Base-by-base conservation (phyloP, 1,140 invertebrate species). In the Anoplophora glabripennis region DNA sequence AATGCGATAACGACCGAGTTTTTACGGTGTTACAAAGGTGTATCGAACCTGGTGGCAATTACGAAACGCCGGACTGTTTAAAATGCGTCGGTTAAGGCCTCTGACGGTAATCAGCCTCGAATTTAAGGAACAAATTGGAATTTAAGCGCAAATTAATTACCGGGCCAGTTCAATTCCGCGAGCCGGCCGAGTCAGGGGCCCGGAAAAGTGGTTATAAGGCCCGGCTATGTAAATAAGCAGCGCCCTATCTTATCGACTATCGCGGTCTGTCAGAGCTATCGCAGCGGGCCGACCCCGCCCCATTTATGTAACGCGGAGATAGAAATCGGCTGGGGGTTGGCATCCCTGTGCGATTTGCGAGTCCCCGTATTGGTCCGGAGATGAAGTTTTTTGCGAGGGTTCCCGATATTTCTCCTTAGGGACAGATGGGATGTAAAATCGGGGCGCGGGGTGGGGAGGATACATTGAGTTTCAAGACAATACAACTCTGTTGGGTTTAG, bases 141-240 rank as follows among this genome's bases (percentile, higher is more conserved):
- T 61, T 61, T 61, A 61, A 61, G 54, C 52, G 59, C 40, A 46
- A 61, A 61, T 61, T 61, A 61, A 61, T 61, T 61, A 61, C 59
- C 17, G 8, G 11, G 17, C 51, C 21, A n/a, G 21, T 5, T 28
- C 21, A 5, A 28, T 28, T 28, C 5, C 21, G 21, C 21, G 21
- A 28, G 21, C 21, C n/a, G n/a, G n/a, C n/a, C n/a, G n/a, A n/a
- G n/a, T n/a, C n/a, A 28, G 21, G 21, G 21, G 21, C 14, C 7
- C 18, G 14, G 35, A 8, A 28, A 7, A 10, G 36, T 28, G n/a
- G 11, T 35, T 21, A 14, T 34, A 40, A 17, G 38, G 28, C 15
- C 21, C 36, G 12, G 10, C 28, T 61, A 61, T 61, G 59, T 57
- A 61, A 61, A 61, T 61, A 52, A 44, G 41, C 28, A 15, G n/a